Evolutionary conservation across 2,888 invertebrate species (phyloP).

Genomic region (Monoplex corrugatus): DNA sequence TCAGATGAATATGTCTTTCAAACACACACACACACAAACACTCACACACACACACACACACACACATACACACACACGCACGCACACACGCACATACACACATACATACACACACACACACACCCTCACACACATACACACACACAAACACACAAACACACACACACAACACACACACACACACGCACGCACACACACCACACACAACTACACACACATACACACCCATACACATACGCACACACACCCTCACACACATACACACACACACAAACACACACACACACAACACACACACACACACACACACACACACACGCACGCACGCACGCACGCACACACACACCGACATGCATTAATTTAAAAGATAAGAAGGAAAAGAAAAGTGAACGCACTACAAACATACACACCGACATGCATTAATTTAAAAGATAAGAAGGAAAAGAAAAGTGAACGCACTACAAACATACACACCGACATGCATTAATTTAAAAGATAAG

Average conservation of each 20-base stretch:
- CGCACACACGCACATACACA: constrained; percentile 22
- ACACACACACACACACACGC: not conserved
- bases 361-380: too few relatives aligned
- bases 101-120: constrained; percentile 3
- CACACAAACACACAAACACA: not conserved
- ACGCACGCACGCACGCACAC: not conserved
- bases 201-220: too few relatives aligned
- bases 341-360: not conserved
- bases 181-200: too few relatives aligned
- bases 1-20: too few relatives aligned
- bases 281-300: not conserved
- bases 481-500: too few relatives aligned
- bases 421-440: too few relatives aligned
- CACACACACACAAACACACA: not conserved
- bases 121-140: not conserved
- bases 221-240: not conserved
- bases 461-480: too few relatives aligned
- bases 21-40: too few relatives aligned
- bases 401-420: too few relatives aligned
- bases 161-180: too few relatives aligned
- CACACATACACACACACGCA: constrained; percentile 1
- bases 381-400: not conserved
- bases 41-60: not conserved
- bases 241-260: constrained; percentile 12
- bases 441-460: too few relatives aligned